Conservation (phyloP, 2,888 invertebrate species). For the Nasonovia ribisnigri region DNA sequence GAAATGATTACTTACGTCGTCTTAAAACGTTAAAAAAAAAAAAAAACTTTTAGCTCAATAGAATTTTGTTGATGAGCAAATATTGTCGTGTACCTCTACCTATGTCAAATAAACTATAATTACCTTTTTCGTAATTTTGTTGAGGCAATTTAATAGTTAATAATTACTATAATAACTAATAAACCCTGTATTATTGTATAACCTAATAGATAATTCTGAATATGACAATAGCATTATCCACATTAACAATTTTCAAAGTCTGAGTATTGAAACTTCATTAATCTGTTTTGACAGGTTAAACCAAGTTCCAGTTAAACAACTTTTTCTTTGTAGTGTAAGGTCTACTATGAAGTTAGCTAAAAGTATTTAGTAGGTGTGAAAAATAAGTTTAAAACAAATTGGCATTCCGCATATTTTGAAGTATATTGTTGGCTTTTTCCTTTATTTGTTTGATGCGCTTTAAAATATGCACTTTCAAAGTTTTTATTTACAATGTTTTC, state of each 20-base stretch:
- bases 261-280: not conserved
- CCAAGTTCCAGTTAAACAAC: not conserved
- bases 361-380: not conserved
- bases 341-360: not conserved
- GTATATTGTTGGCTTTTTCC: not conserved
- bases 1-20: not conserved
- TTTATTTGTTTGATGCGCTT: not conserved
- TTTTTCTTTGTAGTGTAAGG: not conserved
- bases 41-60: not conserved
- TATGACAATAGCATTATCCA: not conserved
- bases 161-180: not conserved
- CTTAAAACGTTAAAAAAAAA: not conserved
- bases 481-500: not conserved
- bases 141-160: not conserved
- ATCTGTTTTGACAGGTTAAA: not conserved
- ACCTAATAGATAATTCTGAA: not conserved
- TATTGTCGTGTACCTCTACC: not conserved
- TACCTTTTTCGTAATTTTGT: not conserved
- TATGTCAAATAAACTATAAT: not conserved
- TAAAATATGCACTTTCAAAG: not conserved
- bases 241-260: not conserved
- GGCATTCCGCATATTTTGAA: not conserved
- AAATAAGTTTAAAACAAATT: not conserved
- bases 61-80: not conserved
- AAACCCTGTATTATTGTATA: not conserved